Base-by-base conservation (phyloP, 2,797 vertebrate genomes). In the Thalassophryne amazonica region DNA sequence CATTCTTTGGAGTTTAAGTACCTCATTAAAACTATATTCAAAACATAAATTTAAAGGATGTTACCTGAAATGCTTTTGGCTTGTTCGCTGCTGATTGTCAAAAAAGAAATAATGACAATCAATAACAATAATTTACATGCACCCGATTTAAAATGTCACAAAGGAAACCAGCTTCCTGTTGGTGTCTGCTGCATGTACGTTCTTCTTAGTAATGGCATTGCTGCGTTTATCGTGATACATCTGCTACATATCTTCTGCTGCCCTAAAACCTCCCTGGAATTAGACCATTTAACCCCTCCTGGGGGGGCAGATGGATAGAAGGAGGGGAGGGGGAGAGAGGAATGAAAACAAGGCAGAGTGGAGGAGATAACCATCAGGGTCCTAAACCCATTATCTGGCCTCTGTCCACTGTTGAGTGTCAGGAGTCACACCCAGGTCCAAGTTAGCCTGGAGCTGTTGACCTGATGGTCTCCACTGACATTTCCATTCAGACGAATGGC, bases 401-500 rank as follows among this genome's bases (percentile, higher is more conserved):
- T 66, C 78, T 73, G 85, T 84, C 83, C 78, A 61, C 80, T 63
- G 79, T 40, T 82, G 86, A 85, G 85, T 86, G 86, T 87, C 81
- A 84, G 81, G 78, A 88, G 86, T 90, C 84, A 90, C 89, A 90
- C 90, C 86, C 87, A 76, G 80, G 78, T 84, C 86, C 77, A 73
- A 83, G 49, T 81, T 75, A 78, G 83, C 91, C 86, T 61, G 68
- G 40, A 84, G 91, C 88, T 62, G 69, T 85, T 88, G 87, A 86
- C 86, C 88, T 59, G 73, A 75, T 74, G 84, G 71, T 86, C 81
- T 74, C 85, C 49, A 37, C 78, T 84, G 81, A 82, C 78, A 80
- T 88, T 85, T 87, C 77, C 84, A 88, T 89, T 86, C 90, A 90
- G 87, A 91, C 76, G 79, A 86, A 91, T 92, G 78, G 82, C 85